Base-by-base conservation (phyloP, 2,797 vertebrate species). In the Anableps anableps region DNA sequence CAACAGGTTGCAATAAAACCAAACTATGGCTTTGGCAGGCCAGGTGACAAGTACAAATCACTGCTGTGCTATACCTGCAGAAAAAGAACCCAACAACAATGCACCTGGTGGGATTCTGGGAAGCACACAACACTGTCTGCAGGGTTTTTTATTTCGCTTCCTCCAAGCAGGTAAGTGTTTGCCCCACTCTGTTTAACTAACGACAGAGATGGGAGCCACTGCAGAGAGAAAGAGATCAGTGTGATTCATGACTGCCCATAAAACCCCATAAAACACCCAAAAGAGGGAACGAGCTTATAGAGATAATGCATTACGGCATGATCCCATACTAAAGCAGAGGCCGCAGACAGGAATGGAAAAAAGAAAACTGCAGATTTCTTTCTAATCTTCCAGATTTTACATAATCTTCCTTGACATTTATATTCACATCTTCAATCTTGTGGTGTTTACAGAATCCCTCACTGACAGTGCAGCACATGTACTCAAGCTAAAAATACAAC, bases 181-280 rank as follows among this genome's bases (percentile, higher is more conserved):
- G 77, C 74, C 85, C 79, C 84, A 81, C 50, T 85, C 86, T 83
- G 60, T 64, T 72, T 81, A 81, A 87, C 83, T 64, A 82, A 91
- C 62, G 77, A 72, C 26, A 64, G 80, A 83, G 75, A 88, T 31
- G 21, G 29, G 64, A 90, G 77, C 78, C 79, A 75, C 91, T 86
- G 91, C 88, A 88, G 86, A 83, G 79, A 86, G 83, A 80, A 72
- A 81, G 53, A 80, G 84, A 86, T 88, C 83, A 64, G 16, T 79
- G 83, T 89, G 87, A 94, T 92, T 93, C 86, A 93, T 84, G 90
- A 83, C 88, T 77, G 86, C 78, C 88, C 84, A 90, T 90, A 88
- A 90, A 89, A 80, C 16, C 41, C 79, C 79, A 90, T 92, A 79
- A 89, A 91, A 85, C 80, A 87, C 80, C 75, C 77, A 76, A 77